Evolutionary conservation across 1,140 invertebrate species (phyloP), one percentile per base, ranked within the genome.

Genomic region (Cotesia typhae): DNA sequence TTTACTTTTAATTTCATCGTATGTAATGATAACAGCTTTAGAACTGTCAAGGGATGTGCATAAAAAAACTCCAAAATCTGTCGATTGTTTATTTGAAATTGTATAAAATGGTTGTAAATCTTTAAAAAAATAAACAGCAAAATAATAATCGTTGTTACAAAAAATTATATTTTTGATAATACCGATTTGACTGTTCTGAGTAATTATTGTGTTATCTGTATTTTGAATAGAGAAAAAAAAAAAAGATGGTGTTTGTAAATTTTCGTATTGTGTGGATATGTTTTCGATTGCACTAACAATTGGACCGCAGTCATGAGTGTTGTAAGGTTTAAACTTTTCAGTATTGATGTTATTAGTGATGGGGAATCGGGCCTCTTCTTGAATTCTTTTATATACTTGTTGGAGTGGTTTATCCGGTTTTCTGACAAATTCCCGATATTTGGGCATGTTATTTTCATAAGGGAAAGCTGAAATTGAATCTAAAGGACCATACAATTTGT

Each of bases 381-480:
- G 14, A 60, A 5, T 17, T 12, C 53, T 7, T 10, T 55, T 55
- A 4, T 55, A 55, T 1, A 82, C 74, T 73, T 82, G 78, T 61
- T 82, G 74, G 12, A 83, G 65, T 7, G 77, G 77, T 68, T 74
- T 72, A 38, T 77, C 35, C 12, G 72, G 61, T 67, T 76, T 78
- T 60, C 79, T 37, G 12, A 79, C 53, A 4, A 77, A 28, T 71
- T 71, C 71, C 78, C 86, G 85, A 4, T 86, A 71, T 36, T 63
- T 68, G 28, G 79, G 57, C 70, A 88, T 73, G 74, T 78, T 80
- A 75, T 83, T 87, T 82, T 88, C 85, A 83, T 84, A 87, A 10
- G 75, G 70, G 77, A 88, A 88, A 6, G 84, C 78, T 61, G 81
- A 83, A 68, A 80, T 81, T 28, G 74, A 78, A 75, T 88, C 84